Percentiles rank a stretch among this genome's conserved stretches.
These are phyloP conservation scores for Encarsia formosa DNA, from an alignment of 2,888 invertebrate genomes.

Conservation along the genomic window DNA sequence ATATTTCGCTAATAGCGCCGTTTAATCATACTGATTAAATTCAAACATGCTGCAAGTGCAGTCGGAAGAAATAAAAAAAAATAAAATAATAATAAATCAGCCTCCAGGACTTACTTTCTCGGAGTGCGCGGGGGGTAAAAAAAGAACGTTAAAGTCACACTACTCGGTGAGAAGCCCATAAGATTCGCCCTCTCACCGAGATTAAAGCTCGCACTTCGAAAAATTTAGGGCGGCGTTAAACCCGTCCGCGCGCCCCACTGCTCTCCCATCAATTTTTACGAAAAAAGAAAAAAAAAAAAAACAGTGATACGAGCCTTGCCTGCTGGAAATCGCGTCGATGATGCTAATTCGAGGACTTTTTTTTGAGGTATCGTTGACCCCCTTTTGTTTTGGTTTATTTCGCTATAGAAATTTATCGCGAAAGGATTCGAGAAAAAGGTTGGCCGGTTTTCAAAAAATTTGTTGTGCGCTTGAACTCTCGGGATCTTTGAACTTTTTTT, in stretches of 20 bases:
- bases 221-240: conserved; percentile 10
- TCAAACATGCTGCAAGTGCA: too few relatives aligned
- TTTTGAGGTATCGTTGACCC: not conserved
- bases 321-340: too few relatives aligned
- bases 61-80: not conserved
- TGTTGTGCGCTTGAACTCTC: too few relatives aligned
- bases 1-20: too few relatives aligned
- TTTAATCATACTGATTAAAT: too few relatives aligned
- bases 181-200: conserved; percentile 7
- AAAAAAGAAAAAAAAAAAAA: too few relatives aligned
- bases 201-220: conserved; percentile 10
- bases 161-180: not conserved
- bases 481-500: too few relatives aligned
- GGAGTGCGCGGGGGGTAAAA: not conserved
- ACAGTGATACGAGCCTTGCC: too few relatives aligned
- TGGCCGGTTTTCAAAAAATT: too few relatives aligned
- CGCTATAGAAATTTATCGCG: not conserved
- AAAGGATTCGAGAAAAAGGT: not conserved
- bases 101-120: not conserved
- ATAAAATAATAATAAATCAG: not conserved
- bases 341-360: not conserved
- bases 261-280: not conserved
- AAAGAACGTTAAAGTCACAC: conserved; percentile 4
- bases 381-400: not conserved
- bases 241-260: not conserved